Conservation (phyloP, 2,888 invertebrate genomes). For the Sarcophaga caerulescens region DNA sequence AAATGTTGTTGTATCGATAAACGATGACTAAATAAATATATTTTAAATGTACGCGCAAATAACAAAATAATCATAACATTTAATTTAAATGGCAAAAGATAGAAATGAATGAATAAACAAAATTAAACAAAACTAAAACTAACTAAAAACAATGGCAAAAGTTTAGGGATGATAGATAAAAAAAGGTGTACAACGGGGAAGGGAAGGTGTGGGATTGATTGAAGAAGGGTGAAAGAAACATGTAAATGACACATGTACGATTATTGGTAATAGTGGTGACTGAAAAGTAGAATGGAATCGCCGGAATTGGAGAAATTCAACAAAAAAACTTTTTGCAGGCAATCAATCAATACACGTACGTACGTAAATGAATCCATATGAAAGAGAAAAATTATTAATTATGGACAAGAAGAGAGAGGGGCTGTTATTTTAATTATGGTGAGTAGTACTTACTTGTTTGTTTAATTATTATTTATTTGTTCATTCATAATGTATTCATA, state of each 20-base stretch:
- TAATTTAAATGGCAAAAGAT: conserved; percentile 35
- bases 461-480: too few relatives aligned
- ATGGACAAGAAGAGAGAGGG: too few relatives aligned
- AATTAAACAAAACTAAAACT: conserved; percentile 37
- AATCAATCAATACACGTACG: not conserved
- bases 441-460: too few relatives aligned
- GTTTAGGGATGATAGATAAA: conserved; percentile 20
- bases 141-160: too few relatives aligned
- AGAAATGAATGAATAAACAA: conserved; percentile 48
- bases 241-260: conserved; percentile 38
- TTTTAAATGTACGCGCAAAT: conserved; percentile 36
- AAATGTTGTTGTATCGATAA: not conserved
- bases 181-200: not conserved
- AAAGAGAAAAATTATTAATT: too few relatives aligned
- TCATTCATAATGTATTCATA: not conserved
- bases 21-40: conserved; percentile 5
- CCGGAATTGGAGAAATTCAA: too few relatives aligned
- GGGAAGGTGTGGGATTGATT: too few relatives aligned
- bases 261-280: too few relatives aligned
- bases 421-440: too few relatives aligned
- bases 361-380: not conserved
- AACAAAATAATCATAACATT: conserved; percentile 48
- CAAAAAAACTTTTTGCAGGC: not conserved
- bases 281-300: too few relatives aligned
- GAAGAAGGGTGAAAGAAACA: too few relatives aligned